Evolutionary conservation across 1,140 invertebrate species (phyloP), one percentile per base, ranked within the genome.

Genomic region (Drosophila ananassae): DNA sequence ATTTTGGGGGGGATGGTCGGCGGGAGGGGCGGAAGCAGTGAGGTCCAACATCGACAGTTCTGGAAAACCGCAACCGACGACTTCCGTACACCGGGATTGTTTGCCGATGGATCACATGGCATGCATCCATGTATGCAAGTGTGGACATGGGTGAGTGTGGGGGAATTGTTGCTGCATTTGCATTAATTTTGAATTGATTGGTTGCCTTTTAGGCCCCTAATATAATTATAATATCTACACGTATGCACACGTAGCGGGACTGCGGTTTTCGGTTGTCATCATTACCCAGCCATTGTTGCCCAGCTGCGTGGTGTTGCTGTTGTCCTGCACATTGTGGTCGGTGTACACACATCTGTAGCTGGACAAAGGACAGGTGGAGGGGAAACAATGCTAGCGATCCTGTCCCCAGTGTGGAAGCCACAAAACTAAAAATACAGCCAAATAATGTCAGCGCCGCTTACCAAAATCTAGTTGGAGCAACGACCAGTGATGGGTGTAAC

Each of bases 101-200:
- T 87, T 87, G 78, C 61, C 60, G 57, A 69, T 61, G 62, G 53
- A 60, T 61, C 46, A 66, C 61, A 44, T 37, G 50, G 52, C 73
- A 41, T 44, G 39, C 55, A 54, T 25, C 47, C 50, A 50, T 73
- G 57, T 44, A 51, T 52, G 24, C 24, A 44, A 44, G 46, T 73
- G 44, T 21, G 44, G 9, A 8, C 44, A 5, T 17, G 41, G 41
- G 51, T 22, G 10, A 13, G 25, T 21, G n/a, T 22, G 37, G 47
- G 32, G 78, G 64, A 79, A 89, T 79, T 81, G 79, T 89, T 89
- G 82, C 82, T 83, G 82, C 79, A 89, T 82, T 82, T 87, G 82
- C 82, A 87, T 87, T 87, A 89, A 87, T 89, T 87, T 87, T 89
- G 83, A 87, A 87, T 87, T 87, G 82, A 87, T 87, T 87, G 82